Percentiles rank a stretch among this genome's conserved stretches.
phyloP scores from a whole-genome alignment of 2,888 invertebrate species.

The Axea sp. region DNA sequence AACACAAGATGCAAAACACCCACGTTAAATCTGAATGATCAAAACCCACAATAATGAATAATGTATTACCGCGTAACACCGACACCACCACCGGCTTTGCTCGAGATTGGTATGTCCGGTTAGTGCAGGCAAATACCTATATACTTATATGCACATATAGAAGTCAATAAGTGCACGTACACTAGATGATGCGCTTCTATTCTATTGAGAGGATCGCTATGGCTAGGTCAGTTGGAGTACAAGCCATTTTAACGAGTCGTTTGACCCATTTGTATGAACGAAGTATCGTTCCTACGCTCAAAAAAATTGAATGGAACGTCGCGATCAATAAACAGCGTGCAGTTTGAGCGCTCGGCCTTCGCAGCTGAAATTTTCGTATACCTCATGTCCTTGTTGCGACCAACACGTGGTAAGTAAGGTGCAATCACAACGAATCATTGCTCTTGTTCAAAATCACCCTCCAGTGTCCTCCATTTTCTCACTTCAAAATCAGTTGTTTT shows the following conservation, averaged over 20 bases:
- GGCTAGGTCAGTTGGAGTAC: slow-evolving; percentile 21
- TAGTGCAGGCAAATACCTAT: slow-evolving; percentile 12
- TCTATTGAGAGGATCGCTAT: slow-evolving; percentile 45
- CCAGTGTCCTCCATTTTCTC: too few relatives aligned
- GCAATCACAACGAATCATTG: too few relatives aligned
- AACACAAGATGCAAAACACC: slow-evolving; percentile 6
- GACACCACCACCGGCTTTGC: slow-evolving; percentile 30
- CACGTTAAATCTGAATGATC: slow-evolving; percentile 18
- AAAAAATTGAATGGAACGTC: slow-evolving; percentile 41
- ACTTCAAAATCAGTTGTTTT: too few relatives aligned
- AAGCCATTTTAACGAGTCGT: slow-evolving; percentile 37
- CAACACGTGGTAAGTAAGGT: slow-evolving; percentile 55
- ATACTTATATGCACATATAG: neutral
- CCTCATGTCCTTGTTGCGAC: slow-evolving; percentile 17
- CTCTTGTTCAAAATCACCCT: too few relatives aligned
- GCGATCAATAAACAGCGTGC: slow-evolving; percentile 55
- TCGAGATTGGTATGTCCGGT: slow-evolving; percentile 60
- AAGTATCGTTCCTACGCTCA: slow-evolving; percentile 38
- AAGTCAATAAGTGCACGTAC: neutral
- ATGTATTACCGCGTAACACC: slow-evolving; percentile 22
- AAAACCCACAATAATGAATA: slow-evolving; percentile 33
- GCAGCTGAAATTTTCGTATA: slow-evolving; percentile 27
- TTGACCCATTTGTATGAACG: slow-evolving; percentile 45
- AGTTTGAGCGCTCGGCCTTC: slow-evolving; percentile 38
- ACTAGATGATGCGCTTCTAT: slow-evolving; percentile 35